Evolutionary conservation across 2,888 invertebrate genomes (phyloP), one percentile per base, ranked within the genome.

Genomic region (Drosophila ezoana): DNA sequence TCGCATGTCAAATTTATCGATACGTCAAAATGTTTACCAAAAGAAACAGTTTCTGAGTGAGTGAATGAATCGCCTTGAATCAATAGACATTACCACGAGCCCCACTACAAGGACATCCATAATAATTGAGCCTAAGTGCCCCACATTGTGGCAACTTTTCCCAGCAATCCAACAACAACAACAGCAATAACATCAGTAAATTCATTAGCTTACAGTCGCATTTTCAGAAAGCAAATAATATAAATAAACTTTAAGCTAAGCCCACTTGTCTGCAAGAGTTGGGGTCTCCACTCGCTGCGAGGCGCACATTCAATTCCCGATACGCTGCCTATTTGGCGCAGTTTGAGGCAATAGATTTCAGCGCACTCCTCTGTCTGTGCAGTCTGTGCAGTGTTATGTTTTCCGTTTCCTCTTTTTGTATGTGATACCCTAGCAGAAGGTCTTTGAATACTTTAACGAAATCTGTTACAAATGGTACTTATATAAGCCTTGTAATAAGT

Each of bases 161-260:
- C 18, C n/a, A 11, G 18, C n/a, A 48, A 28, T 23, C 8, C 23
- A 23, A 8, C 28, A 28, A 23, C 43, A 28, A 20, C 52, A 40
- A 28, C 45, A 43, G 14, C 40, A 53, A 20, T 16, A 41, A 53
- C 32, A 61, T 37, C 41, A 57, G 48, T 40, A 18, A 41, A 38
- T 43, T 43, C 56, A 66, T 72, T 61, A 67, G 74, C 41, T 32
- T 8, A 33, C 38, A 43, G 33, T 18, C 54, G 45, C 44, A 49
- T 54, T 47, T 60, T 20, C 58, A 23, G 32, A 35, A 49, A 35
- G 43, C 67, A 44, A 67, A 40, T 52, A 61, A 72, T 68, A 74
- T 73, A 74, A 78, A 77, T 77, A 76, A 77, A 76, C 71, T 78
- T 69, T 56, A 51, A 64, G 64, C 67, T 77, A 77, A 77, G 78